phyloP scores from a whole-genome alignment of 2,888 invertebrate genomes.

The Epirrita christyi region DNA sequence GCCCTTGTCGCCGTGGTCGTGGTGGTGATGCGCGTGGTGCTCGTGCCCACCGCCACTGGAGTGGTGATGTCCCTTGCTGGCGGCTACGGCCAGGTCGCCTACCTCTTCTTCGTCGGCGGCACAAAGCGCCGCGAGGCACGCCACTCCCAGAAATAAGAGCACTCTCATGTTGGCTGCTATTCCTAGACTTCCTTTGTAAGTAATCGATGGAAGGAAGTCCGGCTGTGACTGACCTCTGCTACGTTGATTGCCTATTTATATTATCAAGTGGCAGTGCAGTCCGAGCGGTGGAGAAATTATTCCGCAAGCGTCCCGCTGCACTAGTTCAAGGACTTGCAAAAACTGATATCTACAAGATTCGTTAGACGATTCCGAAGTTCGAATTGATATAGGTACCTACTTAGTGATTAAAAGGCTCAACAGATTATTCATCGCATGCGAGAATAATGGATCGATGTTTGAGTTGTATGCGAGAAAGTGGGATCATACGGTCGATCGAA shows the following conservation, averaged over 20 bases:
- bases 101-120: conserved; percentile 54
- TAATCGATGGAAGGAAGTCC: conserved; percentile 66
- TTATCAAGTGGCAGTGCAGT: conserved; percentile 58
- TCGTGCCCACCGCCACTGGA: conserved; percentile 88
- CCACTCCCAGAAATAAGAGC: conserved; percentile 63
- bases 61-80: conserved; percentile 77
- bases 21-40: conserved; percentile 87
- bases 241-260: conserved; percentile 73
- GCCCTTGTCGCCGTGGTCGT: conserved; percentile 89
- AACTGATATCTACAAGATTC: conserved; percentile 34
- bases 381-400: not conserved
- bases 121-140: conserved; percentile 69
- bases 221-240: conserved; percentile 72
- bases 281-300: conserved; percentile 71
- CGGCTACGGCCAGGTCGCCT: conserved; percentile 75
- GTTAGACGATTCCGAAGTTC: conserved; percentile 20
- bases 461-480: conserved; percentile 28
- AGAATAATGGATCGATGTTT: conserved; percentile 25
- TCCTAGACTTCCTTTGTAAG: conserved; percentile 42
- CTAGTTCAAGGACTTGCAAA: conserved; percentile 75
- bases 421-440: conserved; percentile 24
- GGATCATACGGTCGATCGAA: conserved; percentile 42
- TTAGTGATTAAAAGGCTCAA: conserved; percentile 2
- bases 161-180: conserved; percentile 60
- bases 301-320: conserved; percentile 71